Evolutionary conservation across 2,888 invertebrate species (phyloP), one percentile per base, ranked within the genome.

Genomic region (Heliconius cydno): DNA sequence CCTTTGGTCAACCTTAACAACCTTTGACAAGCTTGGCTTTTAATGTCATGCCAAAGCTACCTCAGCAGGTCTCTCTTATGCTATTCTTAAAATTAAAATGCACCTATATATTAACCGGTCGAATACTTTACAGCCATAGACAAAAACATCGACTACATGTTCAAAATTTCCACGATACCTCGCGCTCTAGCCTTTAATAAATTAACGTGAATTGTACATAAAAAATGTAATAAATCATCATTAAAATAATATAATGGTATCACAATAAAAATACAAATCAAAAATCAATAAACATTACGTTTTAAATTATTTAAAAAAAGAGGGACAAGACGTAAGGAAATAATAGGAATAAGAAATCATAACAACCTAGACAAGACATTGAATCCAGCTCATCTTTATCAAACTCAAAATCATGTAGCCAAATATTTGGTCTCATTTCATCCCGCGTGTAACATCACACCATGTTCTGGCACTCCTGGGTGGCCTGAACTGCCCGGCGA

Each of bases 391-490:
- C 75, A 19, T 3, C 65, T 5, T 30, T 66, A 7, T 7, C 66
- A 66, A 65, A 41, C 10, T 46, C 22, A 12, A 28, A 66, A 28
- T 19, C 19, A 65, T 73, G 73, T 60, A 73, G 73, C 9, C 60
- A 34, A 73, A 34, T n/a, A 73, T 25, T 60, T 30, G 30, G 73
- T 75, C 75, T 46, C 75, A 41, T 75, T 66, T 41, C 75, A 22
- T 22, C 75, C 19, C 75, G 75, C 75, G 65, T 75, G 46, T 25
- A 2, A 66, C 13, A 46, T 15, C 41, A 28, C 19, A 7, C 75
- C 75, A 22, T 28, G 38, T 10, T 22, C 75, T 66, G 75, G 75
- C 75, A 30, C 75, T 75, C 65, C 77, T 70, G 67, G 68, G 68
- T 28, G 25, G 22, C 41, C 65, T 10, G 65, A 68, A 46, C 60